A percentile compares a stretch with the other conserved stretches of the same genome.
These are phyloP conservation scores for Salvelinus sp. DNA, from an alignment of 2,113 vertebrate genomes.

Conservation along the genomic window DNA sequence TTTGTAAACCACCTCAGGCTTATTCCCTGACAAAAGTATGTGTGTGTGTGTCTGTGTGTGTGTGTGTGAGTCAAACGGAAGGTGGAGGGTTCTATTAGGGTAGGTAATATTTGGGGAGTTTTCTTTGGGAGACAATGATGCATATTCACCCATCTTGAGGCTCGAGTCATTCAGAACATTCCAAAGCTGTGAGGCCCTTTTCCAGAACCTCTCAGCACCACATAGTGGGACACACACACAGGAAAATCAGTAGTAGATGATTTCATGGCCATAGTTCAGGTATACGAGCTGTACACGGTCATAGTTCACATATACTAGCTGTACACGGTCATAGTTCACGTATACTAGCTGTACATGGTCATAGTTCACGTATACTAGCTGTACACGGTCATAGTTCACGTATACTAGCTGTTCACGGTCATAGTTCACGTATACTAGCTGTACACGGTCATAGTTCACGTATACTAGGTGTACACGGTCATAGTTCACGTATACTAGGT, in stretches of 20 bases:
- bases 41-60: neutral
- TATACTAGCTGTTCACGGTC: neutral
- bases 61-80: constrained; percentile 16
- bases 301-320: too few species aligned
- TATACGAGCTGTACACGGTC: too few species aligned
- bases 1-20: neutral
- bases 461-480: too few species aligned
- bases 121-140: constrained; percentile 36
- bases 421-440: too few species aligned
- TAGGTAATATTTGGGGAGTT: constrained; percentile 1
- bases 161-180: constrained; percentile 56
- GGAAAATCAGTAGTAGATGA: constrained; percentile 67
- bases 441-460: too few species aligned
- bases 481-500: too few species aligned
- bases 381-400: constrained; percentile 6
- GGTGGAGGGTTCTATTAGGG: constrained; percentile 30
- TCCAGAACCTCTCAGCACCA: constrained; percentile 17
- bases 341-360: constrained; percentile 12
- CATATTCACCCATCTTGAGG: constrained; percentile 47
- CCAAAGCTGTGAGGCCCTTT: constrained; percentile 62
- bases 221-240: neutral
- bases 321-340: too few species aligned
- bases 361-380: neutral
- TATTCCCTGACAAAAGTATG: neutral
- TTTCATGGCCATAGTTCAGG: constrained; percentile 37